These are phyloP conservation scores for Nephrocerus scutellatus DNA, from an alignment of 2,888 invertebrate species.

Conservation along the genomic window DNA sequence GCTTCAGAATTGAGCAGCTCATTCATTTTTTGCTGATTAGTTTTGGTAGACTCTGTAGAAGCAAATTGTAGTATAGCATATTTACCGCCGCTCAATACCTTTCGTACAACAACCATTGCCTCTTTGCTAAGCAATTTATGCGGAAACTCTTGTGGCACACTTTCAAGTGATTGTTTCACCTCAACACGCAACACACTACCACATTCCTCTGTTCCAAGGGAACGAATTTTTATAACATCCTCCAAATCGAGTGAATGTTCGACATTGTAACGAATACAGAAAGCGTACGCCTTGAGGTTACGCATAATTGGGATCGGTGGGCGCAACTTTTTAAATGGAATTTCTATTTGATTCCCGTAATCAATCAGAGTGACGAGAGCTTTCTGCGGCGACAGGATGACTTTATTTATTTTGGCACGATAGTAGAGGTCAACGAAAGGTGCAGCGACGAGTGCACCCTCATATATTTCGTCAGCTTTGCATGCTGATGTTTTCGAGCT, in stretches of 20 bases:
- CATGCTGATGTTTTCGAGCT: conserved; percentile 15
- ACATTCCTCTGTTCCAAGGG: conserved; percentile 14
- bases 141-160: conserved; percentile 18
- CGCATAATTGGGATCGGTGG: conserved; percentile 28
- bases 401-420: conserved; percentile 23
- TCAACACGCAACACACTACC: conserved; percentile 21
- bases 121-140: conserved; percentile 15
- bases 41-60: neutral
- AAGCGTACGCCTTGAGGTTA: conserved; percentile 28
- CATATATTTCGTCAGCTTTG: conserved; percentile 16
- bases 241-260: conserved; percentile 24
- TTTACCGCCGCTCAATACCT: conserved; percentile 21
- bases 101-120: conserved; percentile 15
- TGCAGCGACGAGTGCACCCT: conserved; percentile 26
- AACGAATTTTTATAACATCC: conserved; percentile 20
- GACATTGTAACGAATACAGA: conserved; percentile 22
- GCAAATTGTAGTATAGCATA: conserved; percentile 21
- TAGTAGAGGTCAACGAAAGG: conserved; percentile 26
- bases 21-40: conserved; percentile 7
- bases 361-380: conserved; percentile 27
- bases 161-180: conserved; percentile 17
- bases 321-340: conserved; percentile 22
- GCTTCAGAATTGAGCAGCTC: conserved; percentile 17
- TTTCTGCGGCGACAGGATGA: conserved; percentile 10
- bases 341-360: conserved; percentile 27